Percentiles rank a stretch among this genome's conserved stretches.
Conservation (phyloP, 2,888 invertebrate species). For the Strigamia transsilvanica region DNA sequence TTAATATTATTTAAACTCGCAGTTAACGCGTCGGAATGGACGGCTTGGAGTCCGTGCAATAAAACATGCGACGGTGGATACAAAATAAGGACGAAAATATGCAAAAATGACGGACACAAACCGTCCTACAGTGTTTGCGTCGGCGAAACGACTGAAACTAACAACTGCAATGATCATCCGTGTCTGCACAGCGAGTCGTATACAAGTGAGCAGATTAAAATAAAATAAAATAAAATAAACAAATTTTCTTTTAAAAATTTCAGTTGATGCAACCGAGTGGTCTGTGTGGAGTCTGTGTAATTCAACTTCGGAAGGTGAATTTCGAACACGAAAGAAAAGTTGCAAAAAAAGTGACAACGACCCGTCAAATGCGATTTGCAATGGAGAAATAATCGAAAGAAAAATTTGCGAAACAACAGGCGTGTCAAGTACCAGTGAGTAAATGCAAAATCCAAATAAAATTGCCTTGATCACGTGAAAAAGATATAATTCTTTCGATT, state of each 20-base stretch:
- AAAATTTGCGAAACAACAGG: no score
- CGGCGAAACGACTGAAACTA: neutral
- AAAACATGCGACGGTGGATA: neutral
- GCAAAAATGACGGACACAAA: neutral
- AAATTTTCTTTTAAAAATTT: no score
- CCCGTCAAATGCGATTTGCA: no score
- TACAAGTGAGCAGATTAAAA: neutral
- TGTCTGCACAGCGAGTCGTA: neutral
- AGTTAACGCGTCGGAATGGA: neutral
- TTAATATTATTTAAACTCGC: neutral
- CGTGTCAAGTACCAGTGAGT: no score
- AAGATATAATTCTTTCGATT: neutral
- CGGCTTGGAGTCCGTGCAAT: neutral
- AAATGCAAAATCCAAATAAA: no score
- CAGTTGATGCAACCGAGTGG: no score
- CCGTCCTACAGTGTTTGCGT: neutral
- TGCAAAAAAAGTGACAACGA: no score
- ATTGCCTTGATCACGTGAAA: no score
- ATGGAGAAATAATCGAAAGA: no score
- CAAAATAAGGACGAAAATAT: neutral
- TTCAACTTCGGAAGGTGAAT: neutral
- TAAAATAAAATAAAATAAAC: no score
- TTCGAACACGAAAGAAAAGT: no score
- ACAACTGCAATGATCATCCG: slow-evolving; percentile 1
- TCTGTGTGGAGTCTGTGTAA: neutral